Base-by-base conservation (phyloP, 2,888 invertebrate species). In the Sesia bembeciformis region DNA sequence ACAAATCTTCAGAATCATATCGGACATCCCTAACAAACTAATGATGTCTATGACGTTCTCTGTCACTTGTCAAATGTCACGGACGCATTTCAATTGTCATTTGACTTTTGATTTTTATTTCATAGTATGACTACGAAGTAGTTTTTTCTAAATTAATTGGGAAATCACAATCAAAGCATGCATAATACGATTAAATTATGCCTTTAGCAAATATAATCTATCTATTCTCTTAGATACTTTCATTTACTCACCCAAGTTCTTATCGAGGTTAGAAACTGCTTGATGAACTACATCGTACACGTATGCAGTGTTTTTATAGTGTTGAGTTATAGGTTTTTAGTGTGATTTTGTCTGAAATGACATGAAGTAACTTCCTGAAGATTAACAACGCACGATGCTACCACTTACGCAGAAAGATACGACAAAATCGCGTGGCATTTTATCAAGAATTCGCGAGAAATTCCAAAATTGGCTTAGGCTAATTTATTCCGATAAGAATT, bases 401-500 rank as follows among this genome's bases (percentile, higher is more conserved):
- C 96, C 96, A 60, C 79, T 95, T 60, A 93, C 92, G 58, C 93
- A 94, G 78, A 94, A 94, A 78, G 95, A 96, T 78, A 91, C 92
- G 53, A 74, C 81, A 54, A 60, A 67, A 56, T 66, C 91, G 90
- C 74, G 93, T 90, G 70, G 90, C 91, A 62, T 90, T 86, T 53
- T 92, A 85, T 69, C 91, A 58, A 83, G 93, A 59, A 85, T 95
- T 57, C 93, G 93, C 69, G 96, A 96, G 72, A 94, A 94, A 76
- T 70, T 96, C 7, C 90, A 92, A 70, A 93, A 93, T 69, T 95
- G 94, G 94, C 91, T 94, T 63, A 91, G 98, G 68, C 88, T 98
- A 58, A 97, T 98, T 71, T 96, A 97, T 82, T 93, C 98, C 0
- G 98, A 99, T 84, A 92, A 94, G 76, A 97, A 96, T 83, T 98